These are phyloP conservation scores for Mantis religiosa DNA, from an alignment of 2,888 invertebrate genomes.

Conservation along the genomic window DNA sequence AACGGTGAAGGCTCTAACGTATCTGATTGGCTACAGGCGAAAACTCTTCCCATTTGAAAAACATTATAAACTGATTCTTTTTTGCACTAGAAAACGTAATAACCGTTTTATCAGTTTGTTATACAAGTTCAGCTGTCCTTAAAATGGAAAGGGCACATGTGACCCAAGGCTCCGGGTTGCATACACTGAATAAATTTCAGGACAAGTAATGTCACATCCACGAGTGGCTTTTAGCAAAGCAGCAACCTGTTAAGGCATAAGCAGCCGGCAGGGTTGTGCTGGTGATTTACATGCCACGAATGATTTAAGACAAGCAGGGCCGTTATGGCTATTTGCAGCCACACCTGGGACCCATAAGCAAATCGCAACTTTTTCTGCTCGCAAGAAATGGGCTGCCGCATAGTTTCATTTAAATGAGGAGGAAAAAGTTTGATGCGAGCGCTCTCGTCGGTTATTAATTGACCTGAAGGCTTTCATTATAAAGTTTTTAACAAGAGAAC, in stretches of 20 bases:
- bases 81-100: no score
- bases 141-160: no score
- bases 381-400: neutral
- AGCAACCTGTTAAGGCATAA: neutral
- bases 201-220: no score
- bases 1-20: no score
- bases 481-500: neutral
- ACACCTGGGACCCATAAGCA: neutral
- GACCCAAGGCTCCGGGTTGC: no score
- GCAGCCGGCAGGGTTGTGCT: neutral
- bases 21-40: no score
- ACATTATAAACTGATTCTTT: no score
- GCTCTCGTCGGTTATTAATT: neutral
- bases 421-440: neutral
- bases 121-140: no score
- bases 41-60: no score
- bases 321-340: neutral
- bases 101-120: no score
- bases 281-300: neutral
- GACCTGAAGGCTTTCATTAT: neutral
- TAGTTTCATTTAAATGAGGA: neutral
- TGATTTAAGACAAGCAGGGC: neutral
- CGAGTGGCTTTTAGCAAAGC: neutral
- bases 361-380: neutral
- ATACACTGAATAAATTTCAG: no score